Evolutionary conservation across 2,888 invertebrate species (phyloP), one percentile per base, ranked within the genome.

Genomic region (Leucozona laternaria): DNA sequence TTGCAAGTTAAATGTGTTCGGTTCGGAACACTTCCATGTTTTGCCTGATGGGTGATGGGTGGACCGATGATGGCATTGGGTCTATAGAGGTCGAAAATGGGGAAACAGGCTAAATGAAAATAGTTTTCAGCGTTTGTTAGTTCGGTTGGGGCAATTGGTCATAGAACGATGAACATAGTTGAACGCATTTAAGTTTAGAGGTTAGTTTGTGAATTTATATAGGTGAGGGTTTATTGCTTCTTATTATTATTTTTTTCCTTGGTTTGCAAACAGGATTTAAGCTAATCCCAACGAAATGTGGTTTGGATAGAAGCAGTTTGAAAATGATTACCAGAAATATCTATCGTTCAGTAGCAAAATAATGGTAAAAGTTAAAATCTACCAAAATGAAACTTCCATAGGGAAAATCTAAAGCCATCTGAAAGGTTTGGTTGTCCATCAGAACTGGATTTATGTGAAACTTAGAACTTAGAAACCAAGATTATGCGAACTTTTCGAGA

Each of bases 51-150:
- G 50, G 13, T 4, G 40, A 28, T 20, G 60, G 50, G 13, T 10
- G 50, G 50, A 40, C 40, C 40, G 40, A 40, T 53, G 53, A 4
- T 53, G 53, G 53, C 53, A 25, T 53, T 25, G 22, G 13, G 25
- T 17, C 20, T 22, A 13, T 1, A 2, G 7, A 45, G 25, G 22
- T 53, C 25, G 40, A 28, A 43, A 22, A 22, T 34, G 17, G 31
- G 20, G 7, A 50, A 48, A 17, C 6, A 60, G 60, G 28, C 22
- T 15, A 17, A 17, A 37, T 68, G 73, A 64, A 71, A 68, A 80
- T 68, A 77, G 80, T 82, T 72, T 80, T 70, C 66, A 72, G 80
- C 50, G 43, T 80, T 80, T 85, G 80, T 77, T 73, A 50, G 77
- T 37, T 68, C 77, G 62, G 77, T 62, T 80, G 77, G 60, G 77